These are phyloP conservation scores for Cataglyphis albicans DNA, from an alignment of 2,888 invertebrate genomes.

Conservation along the genomic window DNA sequence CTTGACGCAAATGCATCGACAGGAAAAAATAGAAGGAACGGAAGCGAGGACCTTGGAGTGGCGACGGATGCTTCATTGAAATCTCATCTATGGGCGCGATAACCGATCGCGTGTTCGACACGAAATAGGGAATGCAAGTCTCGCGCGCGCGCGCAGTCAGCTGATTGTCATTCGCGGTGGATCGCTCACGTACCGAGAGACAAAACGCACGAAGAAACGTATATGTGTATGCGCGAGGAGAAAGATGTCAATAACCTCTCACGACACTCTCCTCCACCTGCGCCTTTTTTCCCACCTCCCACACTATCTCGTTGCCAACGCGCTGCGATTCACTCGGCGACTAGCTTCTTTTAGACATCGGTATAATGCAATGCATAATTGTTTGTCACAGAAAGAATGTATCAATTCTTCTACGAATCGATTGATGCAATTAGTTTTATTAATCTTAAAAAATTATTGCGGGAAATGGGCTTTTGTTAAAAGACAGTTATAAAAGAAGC, in stretches of 20 bases:
- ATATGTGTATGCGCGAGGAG: conserved; percentile 38
- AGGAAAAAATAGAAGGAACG: neutral
- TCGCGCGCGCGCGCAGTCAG: conserved; percentile 64
- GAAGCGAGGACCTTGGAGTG: conserved; percentile 19
- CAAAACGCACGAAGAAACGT: conserved; percentile 53
- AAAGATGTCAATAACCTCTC: conserved; percentile 75
- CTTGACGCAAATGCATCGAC: neutral
- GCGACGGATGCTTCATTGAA: conserved; percentile 24
- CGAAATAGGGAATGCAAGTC: conserved; percentile 71
- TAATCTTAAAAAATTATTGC: neutral
- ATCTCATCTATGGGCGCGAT: conserved; percentile 31
- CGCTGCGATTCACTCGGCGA: conserved; percentile 25
- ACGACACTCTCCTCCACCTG: conserved; percentile 64
- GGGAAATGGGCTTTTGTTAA: neutral
- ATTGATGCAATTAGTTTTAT: neutral
- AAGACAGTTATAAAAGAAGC: neutral
- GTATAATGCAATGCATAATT: conserved; percentile 17
- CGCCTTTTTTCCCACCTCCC: conserved; percentile 56
- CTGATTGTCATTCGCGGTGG: conserved; percentile 70
- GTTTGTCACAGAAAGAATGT: conserved; percentile 10
- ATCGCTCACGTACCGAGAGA: conserved; percentile 56
- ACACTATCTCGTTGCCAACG: conserved; percentile 28
- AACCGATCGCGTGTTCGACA: conserved; percentile 39
- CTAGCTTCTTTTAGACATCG: conserved; percentile 35
- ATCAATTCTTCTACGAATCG: neutral